Percentiles rank a stretch among this genome's conserved stretches.
These are phyloP conservation scores for Odobenus rosmarus DNA, from an alignment of 2,113 vertebrate species.

Conservation along the genomic window DNA sequence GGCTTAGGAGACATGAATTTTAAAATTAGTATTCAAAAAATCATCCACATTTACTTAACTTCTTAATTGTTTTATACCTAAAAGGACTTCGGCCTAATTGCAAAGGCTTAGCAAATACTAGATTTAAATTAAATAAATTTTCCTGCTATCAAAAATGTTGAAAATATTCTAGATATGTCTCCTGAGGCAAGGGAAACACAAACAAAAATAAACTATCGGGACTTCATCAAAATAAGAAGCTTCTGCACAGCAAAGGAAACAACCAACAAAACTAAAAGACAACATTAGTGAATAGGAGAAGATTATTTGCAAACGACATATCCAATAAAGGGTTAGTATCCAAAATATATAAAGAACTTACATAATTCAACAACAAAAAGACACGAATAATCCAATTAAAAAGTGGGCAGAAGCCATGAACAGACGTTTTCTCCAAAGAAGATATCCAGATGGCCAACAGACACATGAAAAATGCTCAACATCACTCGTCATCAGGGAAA, in stretches of 20 bases:
- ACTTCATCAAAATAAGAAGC: background rate
- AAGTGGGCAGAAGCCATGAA: background rate
- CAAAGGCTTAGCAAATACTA: background rate
- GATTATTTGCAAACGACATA: background rate
- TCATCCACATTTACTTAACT: background rate
- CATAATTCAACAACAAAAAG: background rate
- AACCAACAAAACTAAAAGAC: background rate
- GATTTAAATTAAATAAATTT: slow-evolving; percentile 27
- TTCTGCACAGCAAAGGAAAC: background rate
- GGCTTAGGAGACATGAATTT: slow-evolving; percentile 18
- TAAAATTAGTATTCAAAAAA: slow-evolving; percentile 33
- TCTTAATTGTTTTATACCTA: slow-evolving; percentile 37
- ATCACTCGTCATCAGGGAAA: background rate
- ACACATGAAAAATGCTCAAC: background rate
- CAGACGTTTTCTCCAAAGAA: background rate
- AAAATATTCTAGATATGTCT: background rate
- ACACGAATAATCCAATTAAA: background rate
- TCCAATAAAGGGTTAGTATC: background rate
- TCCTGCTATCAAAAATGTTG: slow-evolving; percentile 23
- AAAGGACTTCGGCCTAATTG: background rate
- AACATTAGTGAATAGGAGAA: background rate
- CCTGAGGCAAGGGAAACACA: background rate
- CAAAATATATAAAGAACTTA: background rate
- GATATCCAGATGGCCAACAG: background rate
- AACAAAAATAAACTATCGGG: background rate